Conservation (phyloP, 2,113 vertebrate species). For the Urocynchramus pylzowi region DNA sequence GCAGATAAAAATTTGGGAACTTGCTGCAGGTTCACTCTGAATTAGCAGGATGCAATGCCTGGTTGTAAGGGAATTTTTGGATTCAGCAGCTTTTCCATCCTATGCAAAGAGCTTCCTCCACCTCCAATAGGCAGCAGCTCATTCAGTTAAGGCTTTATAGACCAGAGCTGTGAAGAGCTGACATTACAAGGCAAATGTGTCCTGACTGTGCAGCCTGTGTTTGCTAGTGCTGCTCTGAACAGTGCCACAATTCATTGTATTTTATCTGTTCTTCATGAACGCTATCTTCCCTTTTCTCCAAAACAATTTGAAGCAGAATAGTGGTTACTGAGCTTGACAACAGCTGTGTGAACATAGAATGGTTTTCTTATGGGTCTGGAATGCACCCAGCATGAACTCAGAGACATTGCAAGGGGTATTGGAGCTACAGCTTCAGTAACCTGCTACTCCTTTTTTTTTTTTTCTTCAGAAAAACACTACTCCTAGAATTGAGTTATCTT, state of each 20-base stretch:
- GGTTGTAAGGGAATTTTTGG: background rate
- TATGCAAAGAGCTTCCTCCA: background rate
- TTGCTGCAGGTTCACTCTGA: background rate
- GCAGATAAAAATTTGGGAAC: background rate
- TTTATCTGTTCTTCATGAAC: background rate
- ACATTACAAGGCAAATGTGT: background rate
- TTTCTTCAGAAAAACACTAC: background rate
- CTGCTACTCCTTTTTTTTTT: fast-evolving
- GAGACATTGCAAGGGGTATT: background rate
- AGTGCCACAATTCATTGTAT: background rate
- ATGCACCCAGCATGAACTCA: background rate
- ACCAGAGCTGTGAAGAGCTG: background rate
- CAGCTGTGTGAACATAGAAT: background rate
- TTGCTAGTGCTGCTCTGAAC: background rate
- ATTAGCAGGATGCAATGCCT: background rate
- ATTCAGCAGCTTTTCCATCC: background rate
- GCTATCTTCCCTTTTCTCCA: background rate
- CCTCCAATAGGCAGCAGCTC: background rate
- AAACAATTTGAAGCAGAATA: background rate
- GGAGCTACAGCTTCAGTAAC: background rate
- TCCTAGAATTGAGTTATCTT: background rate
- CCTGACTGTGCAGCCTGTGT: background rate
- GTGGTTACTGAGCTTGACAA: background rate
- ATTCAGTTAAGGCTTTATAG: background rate
- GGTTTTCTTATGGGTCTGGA: background rate